Percentiles rank a stretch among this genome's conserved stretches.
phyloP scores from a whole-genome alignment of 2,113 vertebrate genomes.

The Stigmatopora argus region DNA sequence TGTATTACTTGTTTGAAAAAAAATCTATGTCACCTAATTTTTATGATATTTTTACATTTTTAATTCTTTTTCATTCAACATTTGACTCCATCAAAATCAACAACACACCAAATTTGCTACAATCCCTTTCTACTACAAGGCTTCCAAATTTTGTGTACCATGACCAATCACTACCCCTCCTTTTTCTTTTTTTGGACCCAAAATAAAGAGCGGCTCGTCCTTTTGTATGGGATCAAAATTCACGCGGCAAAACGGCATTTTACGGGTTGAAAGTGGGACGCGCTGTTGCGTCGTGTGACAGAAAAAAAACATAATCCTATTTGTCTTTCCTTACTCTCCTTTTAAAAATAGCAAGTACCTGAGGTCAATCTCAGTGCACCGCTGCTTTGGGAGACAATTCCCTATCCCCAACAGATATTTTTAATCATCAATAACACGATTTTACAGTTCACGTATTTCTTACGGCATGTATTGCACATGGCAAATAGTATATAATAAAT shows the following conservation, averaged over 20 bases:
- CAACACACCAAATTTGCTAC: background rate
- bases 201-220: constrained; percentile 21
- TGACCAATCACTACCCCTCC: constrained; percentile 16
- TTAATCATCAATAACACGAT: too few species aligned
- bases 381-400: background rate
- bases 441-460: background rate
- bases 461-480: background rate
- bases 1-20: too few species aligned
- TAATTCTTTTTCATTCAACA: too few species aligned
- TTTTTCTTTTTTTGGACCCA: background rate
- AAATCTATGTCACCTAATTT: too few species aligned
- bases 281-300: constrained; percentile 13
- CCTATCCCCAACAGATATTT: background rate
- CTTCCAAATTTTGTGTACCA: constrained; percentile 5
- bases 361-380: constrained; percentile 14
- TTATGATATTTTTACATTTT: too few species aligned
- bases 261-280: constrained; percentile 32
- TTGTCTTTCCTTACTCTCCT: background rate
- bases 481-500: background rate
- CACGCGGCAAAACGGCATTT: constrained; percentile 15
- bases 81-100: background rate
- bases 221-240: constrained; percentile 39
- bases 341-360: constrained; percentile 5
- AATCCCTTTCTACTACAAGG: background rate
- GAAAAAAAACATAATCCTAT: constrained; percentile 20